Evolutionary conservation across 2,888 invertebrate genomes (phyloP).

Genomic region (Phytoseiulus persimilis): DNA sequence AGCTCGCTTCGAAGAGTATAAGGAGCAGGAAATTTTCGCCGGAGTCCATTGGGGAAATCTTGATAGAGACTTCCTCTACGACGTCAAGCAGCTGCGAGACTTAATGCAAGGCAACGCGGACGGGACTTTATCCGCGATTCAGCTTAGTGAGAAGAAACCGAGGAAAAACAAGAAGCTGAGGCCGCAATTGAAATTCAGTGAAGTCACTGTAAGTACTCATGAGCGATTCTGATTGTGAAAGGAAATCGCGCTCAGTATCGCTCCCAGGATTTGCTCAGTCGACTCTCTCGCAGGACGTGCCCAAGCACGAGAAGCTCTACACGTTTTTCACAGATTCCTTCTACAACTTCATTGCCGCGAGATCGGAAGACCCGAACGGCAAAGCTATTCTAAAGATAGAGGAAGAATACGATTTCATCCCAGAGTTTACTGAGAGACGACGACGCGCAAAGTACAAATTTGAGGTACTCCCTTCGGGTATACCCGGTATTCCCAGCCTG

Average conservation of each 20-base stretch:
- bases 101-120: not conserved
- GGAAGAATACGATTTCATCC: not conserved
- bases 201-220: not conserved
- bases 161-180: not conserved
- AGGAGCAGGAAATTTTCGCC: not conserved
- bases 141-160: not conserved
- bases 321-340: constrained; percentile 6
- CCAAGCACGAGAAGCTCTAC: constrained; percentile 7
- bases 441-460: not conserved
- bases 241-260: not conserved
- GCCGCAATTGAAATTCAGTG: not conserved
- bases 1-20: constrained; percentile 15
- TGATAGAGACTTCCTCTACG: not conserved
- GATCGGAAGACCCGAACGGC: not conserved
- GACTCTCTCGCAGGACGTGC: not conserved
- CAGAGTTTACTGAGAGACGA: constrained; percentile 17
- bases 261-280: not conserved
- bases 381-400: not conserved
- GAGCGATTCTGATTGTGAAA: not conserved
- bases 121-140: not conserved
- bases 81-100: not conserved
- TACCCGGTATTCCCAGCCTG: not conserved
- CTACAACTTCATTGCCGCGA: not conserved
- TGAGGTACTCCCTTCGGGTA: not conserved
- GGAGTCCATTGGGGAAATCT: not conserved